Evolutionary conservation across 2,113 vertebrate species (phyloP), one percentile per base, ranked within the genome.

Genomic region (Coptodon bakossiorum): DNA sequence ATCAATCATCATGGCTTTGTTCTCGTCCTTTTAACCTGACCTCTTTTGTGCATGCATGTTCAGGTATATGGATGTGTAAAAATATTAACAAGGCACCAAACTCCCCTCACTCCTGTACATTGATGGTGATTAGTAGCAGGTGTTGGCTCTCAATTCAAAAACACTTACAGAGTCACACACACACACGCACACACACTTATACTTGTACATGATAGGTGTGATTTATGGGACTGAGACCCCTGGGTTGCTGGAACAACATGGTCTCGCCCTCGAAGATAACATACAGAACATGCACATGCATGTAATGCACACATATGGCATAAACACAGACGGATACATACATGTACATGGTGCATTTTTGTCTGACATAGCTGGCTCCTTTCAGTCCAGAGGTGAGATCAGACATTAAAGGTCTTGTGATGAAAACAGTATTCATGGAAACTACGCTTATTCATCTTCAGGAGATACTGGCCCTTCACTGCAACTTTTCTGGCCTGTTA

Each of bases 91-190:
- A 91, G 82, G 95, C 94, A 83, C 94, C 91, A 83, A 80, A 54
- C 89, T 87, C 83, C 91, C 85, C 45, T 79, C 82, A 45, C 86
- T 81, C 76, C 68, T 78, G 61, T 81, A 88, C 89, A 83, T 79
- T 87, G 94, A 94, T 91, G 94, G 88, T 96, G 96, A 97, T 96
- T 95, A 95, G 92, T 94, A 95, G 92, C 95, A 96, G 95, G 96
- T 96, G 96, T 95, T 95, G 89, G 94, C 87, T 86, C 76, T 81
- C 52, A 85, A 90, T 90, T 90, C 61, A 79, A 91, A 90, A 57
- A 78, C 80, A 88, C 88, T 61, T 19, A 78, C 79, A 29, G 12
- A 79, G 24, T 36, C 63, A 2, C 85, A 68, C 86, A 16, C 86
- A 16, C 10, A 52, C 61, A 45, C 53, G 31, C 27, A 40, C 38